Evolutionary conservation across 2,888 invertebrate species (phyloP), one percentile per base, ranked within the genome.

Genomic region (Thereva unica): DNA sequence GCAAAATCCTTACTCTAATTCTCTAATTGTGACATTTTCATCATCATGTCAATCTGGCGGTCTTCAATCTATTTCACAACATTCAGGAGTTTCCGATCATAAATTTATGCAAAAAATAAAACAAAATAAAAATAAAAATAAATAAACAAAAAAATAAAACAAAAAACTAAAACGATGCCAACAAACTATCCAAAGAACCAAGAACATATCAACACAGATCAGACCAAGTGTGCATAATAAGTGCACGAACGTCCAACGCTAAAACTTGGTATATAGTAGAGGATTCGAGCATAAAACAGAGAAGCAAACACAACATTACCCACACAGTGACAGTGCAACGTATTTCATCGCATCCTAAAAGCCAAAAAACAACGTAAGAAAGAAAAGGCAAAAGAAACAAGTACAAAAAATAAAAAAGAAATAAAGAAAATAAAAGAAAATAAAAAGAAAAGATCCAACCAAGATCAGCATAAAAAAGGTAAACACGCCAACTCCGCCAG

Each of bases 221-320:
- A 61, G 61, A 50, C 50, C 61, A 61, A 61, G 61, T 61, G 61
- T 61, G 61, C 50, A 61, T 50, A 61, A 61, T 61, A 61, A 49
- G 61, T 41, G 61, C 50, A 41, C 61, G 61, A 61, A 50, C 50
- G 34, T 12, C 50, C n/a, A 50, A n/a, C 50, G 47, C 23, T 23
- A 37, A 37, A 35, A 5, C 37, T 10, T 10, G n/a, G 10, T 35
- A 41, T 34, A 5, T 10, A 44, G 34, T 23, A 34, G 42, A 42
- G 7, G 23, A 42, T 34, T 12, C 12, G 41, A 50, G 50, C 50
- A 61, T 50, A 61, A 42, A 50, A 61, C 61, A 61, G 61, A 50
- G 49, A 61, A 61, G 50, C 50, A 61, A 61, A 50, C 61, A 49
- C 40, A 8, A 34, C 49, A 50, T 10, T 9, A 61, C 61, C 50